Conservation (phyloP, 2,113 vertebrate genomes). For the Prionailurus bengalensis region DNA sequence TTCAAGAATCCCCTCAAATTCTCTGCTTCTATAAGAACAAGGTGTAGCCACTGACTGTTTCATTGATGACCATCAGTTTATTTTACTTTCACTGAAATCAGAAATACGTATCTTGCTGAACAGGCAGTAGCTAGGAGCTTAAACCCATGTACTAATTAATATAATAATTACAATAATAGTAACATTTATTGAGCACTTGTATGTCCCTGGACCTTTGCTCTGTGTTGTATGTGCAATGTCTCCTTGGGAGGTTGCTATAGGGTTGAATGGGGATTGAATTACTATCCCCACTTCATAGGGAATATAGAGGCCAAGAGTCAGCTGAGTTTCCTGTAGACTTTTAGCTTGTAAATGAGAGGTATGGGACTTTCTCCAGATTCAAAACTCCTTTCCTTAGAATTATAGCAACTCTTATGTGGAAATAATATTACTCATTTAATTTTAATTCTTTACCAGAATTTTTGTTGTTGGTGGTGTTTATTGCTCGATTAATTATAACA, state of each 20-base stretch:
- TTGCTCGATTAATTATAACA: not conserved
- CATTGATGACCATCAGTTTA: not conserved
- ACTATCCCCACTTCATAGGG: not conserved
- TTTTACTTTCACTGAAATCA: slow-evolving; percentile 12
- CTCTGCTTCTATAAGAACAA: not conserved
- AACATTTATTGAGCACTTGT: not conserved
- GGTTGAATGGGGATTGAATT: not conserved
- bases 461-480: not conserved
- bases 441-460: not conserved
- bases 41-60: not conserved
- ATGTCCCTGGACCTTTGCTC: not conserved
- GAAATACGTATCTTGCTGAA: not conserved
- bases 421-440: not conserved
- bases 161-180: not conserved
- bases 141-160: not conserved
- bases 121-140: not conserved
- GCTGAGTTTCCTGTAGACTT: not conserved
- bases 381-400: not conserved
- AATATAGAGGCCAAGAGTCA: not conserved
- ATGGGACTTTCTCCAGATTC: not conserved
- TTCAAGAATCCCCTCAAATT: not conserved
- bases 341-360: not conserved
- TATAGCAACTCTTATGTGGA: not conserved
- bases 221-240: fast-evolving
- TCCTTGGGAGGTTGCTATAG: not conserved